Base-by-base conservation (phyloP, 2,113 vertebrate species). In the Halichoerus grypus region DNA sequence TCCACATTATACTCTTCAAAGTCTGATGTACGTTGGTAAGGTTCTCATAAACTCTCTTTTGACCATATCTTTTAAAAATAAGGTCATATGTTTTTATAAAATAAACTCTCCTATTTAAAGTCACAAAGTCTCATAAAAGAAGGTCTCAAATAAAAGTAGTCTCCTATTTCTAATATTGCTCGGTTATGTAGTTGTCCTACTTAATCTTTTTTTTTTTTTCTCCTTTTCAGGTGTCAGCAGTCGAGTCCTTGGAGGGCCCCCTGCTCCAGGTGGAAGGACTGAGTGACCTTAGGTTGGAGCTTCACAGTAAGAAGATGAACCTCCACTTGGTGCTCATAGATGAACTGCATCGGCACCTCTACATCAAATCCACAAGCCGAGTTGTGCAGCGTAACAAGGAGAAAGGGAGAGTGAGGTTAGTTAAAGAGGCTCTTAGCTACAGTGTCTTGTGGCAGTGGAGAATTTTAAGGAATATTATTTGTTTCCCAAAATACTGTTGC, bases 291-390 rank as follows among this genome's bases (percentile, higher is more conserved):
- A 99, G 99, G 0, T 97, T 99, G 98, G 99, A 99, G 98, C 99
- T 99, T 71, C 99, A 99, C 98, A 99, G 99, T 96, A 99, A 99
- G 98, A 99, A 99, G 98, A 99, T 99, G 99, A 99, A 99, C 98
- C 99, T 99, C 97, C 99, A 99, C 97, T 95, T 99, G 21, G 99
- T 99, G 42, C 99, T 99, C 69, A 99, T 99, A 4, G 99, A 99
- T 4, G 99, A 99, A 36, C 98, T 99, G 42, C 99, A 99, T 95
- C 99, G 99, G 4, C 99, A 99, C 59, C 99, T 99, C 39, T 99
- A 99, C 98, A 99, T 99, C 98, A 99, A 99, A 85, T 99, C 99
- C 31, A 99, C 99, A 0, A 99, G 99, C 97, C 99, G 99, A 1
- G 99, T 99, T 36, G 99, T 99, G 33, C 99, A 99, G 67, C 99